Percentiles rank a stretch among this genome's conserved stretches.
phyloP scores from a whole-genome alignment of 2,888 invertebrate species.

The Archips xylosteana region DNA sequence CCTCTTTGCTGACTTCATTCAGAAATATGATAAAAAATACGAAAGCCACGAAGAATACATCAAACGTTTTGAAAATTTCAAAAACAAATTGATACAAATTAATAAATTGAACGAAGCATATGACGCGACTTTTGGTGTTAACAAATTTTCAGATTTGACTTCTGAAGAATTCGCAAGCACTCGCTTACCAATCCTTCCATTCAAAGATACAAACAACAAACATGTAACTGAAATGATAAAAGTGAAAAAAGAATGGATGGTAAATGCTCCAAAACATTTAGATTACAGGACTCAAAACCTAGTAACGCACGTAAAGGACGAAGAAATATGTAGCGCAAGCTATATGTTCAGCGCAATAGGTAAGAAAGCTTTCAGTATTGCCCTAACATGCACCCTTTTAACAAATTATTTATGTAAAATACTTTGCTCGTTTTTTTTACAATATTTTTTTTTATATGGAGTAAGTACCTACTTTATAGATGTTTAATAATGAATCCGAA shows the following conservation, averaged over 20 bases:
- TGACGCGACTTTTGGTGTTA: neutral
- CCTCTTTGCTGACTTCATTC: neutral
- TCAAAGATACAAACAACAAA: neutral
- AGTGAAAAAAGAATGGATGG: neutral
- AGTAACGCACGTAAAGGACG: neutral
- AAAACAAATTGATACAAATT: neutral
- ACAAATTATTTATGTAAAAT: too few relatives aligned
- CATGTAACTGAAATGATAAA: neutral
- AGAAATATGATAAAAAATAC: neutral
- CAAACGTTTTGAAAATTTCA: neutral
- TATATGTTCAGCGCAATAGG: neutral
- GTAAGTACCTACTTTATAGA: too few relatives aligned
- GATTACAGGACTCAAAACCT: neutral
- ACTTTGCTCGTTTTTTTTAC: too few relatives aligned
- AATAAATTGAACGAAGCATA: neutral
- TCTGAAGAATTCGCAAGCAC: neutral
- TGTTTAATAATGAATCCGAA: too few relatives aligned
- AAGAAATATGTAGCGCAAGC: neutral
- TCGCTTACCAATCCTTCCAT: neutral
- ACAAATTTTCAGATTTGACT: neutral
- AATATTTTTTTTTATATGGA: too few relatives aligned
- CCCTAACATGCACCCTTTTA: too few relatives aligned
- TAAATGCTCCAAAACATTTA: neutral
- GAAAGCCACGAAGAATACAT: neutral
- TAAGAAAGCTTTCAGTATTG: neutral